These are phyloP conservation scores for Clarias magur DNA, from an alignment of 2,113 vertebrate species.

Conservation along the genomic window DNA sequence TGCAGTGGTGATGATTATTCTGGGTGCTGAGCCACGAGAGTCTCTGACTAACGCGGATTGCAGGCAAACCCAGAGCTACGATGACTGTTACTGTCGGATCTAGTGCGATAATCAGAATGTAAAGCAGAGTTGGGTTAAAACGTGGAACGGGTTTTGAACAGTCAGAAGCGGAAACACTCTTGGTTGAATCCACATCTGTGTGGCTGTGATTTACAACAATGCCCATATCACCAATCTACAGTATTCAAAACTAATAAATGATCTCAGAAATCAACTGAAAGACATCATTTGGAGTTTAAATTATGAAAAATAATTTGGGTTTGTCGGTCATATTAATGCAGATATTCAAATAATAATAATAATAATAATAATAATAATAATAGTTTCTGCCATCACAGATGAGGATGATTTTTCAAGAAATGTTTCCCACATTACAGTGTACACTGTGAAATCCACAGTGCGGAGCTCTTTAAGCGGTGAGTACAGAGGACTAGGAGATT, in stretches of 20 bases:
- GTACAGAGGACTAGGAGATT: constrained; percentile 63
- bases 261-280: background rate
- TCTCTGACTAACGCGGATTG: background rate
- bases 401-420: constrained; percentile 46
- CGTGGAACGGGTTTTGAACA: background rate
- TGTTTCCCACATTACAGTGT: constrained; percentile 43
- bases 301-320: background rate
- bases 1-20: constrained; percentile 70
- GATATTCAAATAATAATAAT: too few relatives aligned
- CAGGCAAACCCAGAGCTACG: constrained; percentile 28
- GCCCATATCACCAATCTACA: background rate
- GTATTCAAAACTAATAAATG: background rate
- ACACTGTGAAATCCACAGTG: constrained; percentile 51
- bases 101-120: constrained; percentile 49
- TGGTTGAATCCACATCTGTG: constrained; percentile 44
- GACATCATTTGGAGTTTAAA: too few relatives aligned
- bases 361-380: background rate
- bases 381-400: constrained; percentile 35
- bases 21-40: constrained; percentile 39
- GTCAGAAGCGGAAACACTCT: constrained; percentile 56
- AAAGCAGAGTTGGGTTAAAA: constrained; percentile 52
- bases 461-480: constrained; percentile 71
- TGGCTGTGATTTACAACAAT: constrained; percentile 1
- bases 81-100: constrained; percentile 49
- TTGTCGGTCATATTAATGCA: background rate